These are phyloP conservation scores for Eupithecia pulchellata DNA, from an alignment of 2,888 invertebrate genomes.

Conservation along the genomic window DNA sequence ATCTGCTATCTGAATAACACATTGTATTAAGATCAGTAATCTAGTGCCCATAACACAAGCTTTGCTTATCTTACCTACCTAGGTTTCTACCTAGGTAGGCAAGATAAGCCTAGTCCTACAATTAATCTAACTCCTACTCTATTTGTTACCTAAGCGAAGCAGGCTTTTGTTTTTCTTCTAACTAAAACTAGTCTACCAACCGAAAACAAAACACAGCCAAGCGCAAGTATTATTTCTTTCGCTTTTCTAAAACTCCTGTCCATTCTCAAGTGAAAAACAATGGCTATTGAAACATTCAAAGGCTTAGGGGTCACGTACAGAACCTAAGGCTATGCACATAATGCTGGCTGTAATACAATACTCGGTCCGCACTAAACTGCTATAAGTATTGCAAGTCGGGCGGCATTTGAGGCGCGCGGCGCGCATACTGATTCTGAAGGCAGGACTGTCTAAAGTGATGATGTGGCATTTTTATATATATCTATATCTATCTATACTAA, in stretches of 20 bases:
- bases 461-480: constrained; percentile 52
- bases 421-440: constrained; percentile 70
- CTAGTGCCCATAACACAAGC: too few species aligned
- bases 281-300: constrained; percentile 52
- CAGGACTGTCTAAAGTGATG: constrained; percentile 39
- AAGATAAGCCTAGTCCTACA: too few species aligned
- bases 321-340: constrained; percentile 58
- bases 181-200: background rate
- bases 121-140: too few species aligned
- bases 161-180: background rate
- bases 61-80: too few species aligned
- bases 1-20: too few species aligned
- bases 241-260: background rate
- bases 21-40: too few species aligned
- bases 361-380: constrained; percentile 74
- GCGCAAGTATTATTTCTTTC: background rate
- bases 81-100: too few species aligned
- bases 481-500: too few species aligned
- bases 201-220: background rate
- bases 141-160: background rate
- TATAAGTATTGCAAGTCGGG: constrained; percentile 81
- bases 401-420: constrained; percentile 66
- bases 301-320: constrained; percentile 57
- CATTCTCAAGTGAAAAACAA: constrained; percentile 20
- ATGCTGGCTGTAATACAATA: constrained; percentile 77